A percentile compares a stretch with the other conserved stretches of the same genome.
phyloP scores from a whole-genome alignment of 2,797 vertebrate genomes.

The Chromobotia macracanthus region DNA sequence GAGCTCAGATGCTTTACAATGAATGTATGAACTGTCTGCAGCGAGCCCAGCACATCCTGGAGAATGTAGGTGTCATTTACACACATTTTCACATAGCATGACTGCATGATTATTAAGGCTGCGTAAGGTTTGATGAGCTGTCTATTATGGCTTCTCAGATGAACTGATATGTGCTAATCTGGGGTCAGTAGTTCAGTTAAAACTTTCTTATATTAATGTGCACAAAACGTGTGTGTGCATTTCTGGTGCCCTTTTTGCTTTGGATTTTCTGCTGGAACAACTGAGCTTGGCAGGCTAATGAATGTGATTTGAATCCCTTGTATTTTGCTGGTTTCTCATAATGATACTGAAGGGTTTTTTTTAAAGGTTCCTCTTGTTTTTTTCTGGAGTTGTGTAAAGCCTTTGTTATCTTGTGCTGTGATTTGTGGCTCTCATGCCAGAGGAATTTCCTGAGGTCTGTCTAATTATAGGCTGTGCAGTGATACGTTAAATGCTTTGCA shows the following conservation, averaged over 20 bases:
- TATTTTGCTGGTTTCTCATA: neutral
- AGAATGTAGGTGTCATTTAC: conserved; percentile 63
- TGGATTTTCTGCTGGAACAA: neutral
- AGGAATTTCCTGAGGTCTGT: conserved; percentile 1
- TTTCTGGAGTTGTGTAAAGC: neutral
- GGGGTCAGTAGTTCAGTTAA: neutral
- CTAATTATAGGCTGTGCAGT: neutral
- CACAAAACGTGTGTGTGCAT: neutral
- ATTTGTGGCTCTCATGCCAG: neutral
- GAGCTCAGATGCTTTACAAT: neutral
- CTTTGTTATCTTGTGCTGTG: conserved; percentile 3
- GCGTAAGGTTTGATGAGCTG: neutral
- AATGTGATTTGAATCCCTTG: neutral
- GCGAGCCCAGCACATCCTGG: conserved; percentile 60
- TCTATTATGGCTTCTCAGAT: too few relatives aligned
- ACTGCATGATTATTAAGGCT: neutral
- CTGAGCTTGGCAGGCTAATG: neutral
- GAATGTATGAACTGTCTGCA: conserved; percentile 64
- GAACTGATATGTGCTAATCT: neutral
- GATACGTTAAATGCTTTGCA: neutral
- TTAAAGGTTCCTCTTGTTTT: too few relatives aligned
- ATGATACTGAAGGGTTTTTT: neutral
- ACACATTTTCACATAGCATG: neutral
- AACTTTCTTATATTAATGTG: neutral
- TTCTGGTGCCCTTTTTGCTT: neutral